phyloP scores from a whole-genome alignment of 2,888 invertebrate genomes.

The Nomada fucata region DNA sequence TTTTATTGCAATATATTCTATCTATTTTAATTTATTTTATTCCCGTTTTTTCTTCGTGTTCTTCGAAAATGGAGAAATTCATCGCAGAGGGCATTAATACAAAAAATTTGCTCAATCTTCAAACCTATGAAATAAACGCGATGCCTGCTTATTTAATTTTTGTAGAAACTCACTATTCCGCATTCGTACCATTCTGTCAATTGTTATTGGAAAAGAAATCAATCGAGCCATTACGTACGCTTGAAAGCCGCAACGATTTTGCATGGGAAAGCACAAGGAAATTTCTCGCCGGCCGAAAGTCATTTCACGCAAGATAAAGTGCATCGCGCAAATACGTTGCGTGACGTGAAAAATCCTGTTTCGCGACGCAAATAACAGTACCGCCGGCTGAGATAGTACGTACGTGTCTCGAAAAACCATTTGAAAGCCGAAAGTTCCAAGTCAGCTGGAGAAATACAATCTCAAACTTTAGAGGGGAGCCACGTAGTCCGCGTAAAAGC shows the following conservation, averaged over 20 bases:
- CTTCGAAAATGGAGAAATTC: too few relatives aligned
- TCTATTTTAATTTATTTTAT: too few relatives aligned
- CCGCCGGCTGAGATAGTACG: slow-evolving; percentile 13
- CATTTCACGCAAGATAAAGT: slow-evolving; percentile 1
- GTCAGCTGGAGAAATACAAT: slow-evolving; percentile 26
- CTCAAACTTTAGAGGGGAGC: slow-evolving; percentile 8
- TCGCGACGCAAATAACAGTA: slow-evolving; percentile 24
- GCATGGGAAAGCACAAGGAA: not conserved
- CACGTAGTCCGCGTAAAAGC: slow-evolving; percentile 25
- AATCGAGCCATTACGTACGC: not conserved
- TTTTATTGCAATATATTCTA: too few relatives aligned
- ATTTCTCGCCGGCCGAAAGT: not conserved
- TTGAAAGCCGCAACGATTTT: not conserved
- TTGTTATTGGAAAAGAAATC: not conserved
- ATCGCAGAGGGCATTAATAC: too few relatives aligned
- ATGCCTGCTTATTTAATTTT: too few relatives aligned
- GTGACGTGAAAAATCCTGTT: slow-evolving; percentile 39
- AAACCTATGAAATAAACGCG: too few relatives aligned
- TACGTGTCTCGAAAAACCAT: slow-evolving; percentile 35
- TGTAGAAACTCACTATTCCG: too few relatives aligned
- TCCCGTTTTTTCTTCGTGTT: too few relatives aligned
- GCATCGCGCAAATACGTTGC: not conserved
- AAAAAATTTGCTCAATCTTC: too few relatives aligned
- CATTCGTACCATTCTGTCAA: too few relatives aligned
- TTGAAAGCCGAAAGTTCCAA: slow-evolving; percentile 10